Percentiles rank a stretch among this genome's conserved stretches.
Evolutionary conservation across 2,888 invertebrate species (phyloP).

Genomic region (Acronicta aceris): DNA sequence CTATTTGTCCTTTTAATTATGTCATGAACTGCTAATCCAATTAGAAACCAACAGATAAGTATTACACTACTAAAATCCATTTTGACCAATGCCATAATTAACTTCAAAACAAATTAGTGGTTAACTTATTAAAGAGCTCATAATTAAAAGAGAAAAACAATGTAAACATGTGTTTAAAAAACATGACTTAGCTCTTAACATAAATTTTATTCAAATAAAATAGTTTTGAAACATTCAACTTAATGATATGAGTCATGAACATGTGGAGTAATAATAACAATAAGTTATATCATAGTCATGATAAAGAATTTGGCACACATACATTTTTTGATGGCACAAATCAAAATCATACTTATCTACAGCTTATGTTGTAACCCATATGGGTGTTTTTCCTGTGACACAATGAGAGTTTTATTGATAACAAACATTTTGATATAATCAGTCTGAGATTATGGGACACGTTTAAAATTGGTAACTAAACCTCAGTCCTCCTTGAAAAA

Average conservation of each 20-base stretch:
- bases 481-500: no score
- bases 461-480: no score
- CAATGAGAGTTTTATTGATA: background rate
- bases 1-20: no score
- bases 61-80: no score
- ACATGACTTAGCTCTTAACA: background rate
- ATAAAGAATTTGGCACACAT: slow-evolving; percentile 27
- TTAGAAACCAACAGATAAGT: no score
- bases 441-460: background rate
- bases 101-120: background rate
- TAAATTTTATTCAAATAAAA: no score
- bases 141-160: background rate
- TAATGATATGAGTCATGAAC: slow-evolving; percentile 11
- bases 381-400: slow-evolving; percentile 13
- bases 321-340: slow-evolving; percentile 3
- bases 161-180: background rate
- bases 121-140: background rate
- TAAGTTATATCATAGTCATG: slow-evolving; percentile 34
- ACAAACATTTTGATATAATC: background rate
- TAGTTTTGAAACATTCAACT: background rate
- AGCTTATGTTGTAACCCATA: slow-evolving; percentile 18
- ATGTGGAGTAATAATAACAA: slow-evolving; percentile 25
- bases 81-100: background rate
- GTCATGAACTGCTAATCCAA: no score
- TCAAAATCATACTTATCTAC: background rate